Evolutionary conservation across 1,140 invertebrate species (phyloP), one percentile per base, ranked within the genome.

Genomic region (Drosophila obscura): DNA sequence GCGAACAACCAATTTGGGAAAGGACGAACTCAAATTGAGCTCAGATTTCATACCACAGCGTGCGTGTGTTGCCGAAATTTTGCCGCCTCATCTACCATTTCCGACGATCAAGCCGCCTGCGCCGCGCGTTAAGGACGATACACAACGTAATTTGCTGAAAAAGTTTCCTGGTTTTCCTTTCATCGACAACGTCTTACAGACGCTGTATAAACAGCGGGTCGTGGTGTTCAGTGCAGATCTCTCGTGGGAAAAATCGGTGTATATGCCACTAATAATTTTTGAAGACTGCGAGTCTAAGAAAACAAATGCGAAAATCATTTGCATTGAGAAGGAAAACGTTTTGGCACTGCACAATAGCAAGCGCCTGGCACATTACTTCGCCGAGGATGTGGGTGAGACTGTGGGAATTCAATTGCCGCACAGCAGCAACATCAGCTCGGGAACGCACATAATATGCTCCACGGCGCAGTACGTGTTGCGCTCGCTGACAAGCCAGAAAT

Each of bases 351-450:
- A 88, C 48, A 88, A 91, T 35, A 69, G 85, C 49, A 69, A 82
- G 45, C 68, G 68, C 3, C 28, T 96, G 76, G 94, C 97, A 80
- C 92, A 96, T 48, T 97, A 98, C 90, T 93, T 98, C 35, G 95
- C 95, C 65, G 98, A 99, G 92, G 95, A 94, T 79, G 93, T 99
- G 60, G 98, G 98, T 0, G 94, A 96, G 69, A 96, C 96, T 0
- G 95, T 98, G 46, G 98, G 98, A 1, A 99, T 99, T 92, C 97
- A 99, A 92, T 96, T 99, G 71, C 94, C 97, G 31, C 90, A 98
- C 11, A 96, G 97, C 87, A 81, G 61, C 26, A 52, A 13, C 5
- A 68, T 81, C 7, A 78, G 84, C 45, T 58, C 72, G 4, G 55
- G 8, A 11, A 77, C 90, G 0, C 79, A 78, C 31, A 64, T 87